Base-by-base conservation (phyloP, 2,113 vertebrate genomes). In the Jacana jacana region DNA sequence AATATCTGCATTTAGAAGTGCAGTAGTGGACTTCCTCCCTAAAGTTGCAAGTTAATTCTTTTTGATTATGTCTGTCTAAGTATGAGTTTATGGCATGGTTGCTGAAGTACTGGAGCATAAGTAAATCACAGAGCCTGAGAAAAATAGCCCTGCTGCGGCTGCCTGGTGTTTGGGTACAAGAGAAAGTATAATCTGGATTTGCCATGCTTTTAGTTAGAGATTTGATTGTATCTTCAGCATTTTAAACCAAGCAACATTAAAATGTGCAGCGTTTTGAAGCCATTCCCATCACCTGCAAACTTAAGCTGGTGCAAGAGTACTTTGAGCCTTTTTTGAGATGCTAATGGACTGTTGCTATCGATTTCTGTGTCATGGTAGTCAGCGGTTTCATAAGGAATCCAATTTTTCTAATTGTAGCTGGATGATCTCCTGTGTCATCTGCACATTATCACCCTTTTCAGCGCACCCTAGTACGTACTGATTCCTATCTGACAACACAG, bases 171-270 rank as follows among this genome's bases (percentile, higher is more conserved):
- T 95, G 87, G 51, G 78, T 90, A 86, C 88, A 60, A 83, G 51
- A 89, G 64, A 95, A 97, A 96, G 94, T 82, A 96, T 24, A 93
- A 84, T 87, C 86, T 80, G 85, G 61, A 57, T 93, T 97, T 95
- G 68, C 75, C 64, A 0, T 86, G n/a, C 28, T 91, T 97, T 88
- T 93, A 90, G 80, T 94, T 95, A 88, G 81, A 90, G 51, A 49
- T 89, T 91, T 92, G 76, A 69, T 95, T 92, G 71, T 94, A 27
- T 94, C 65, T 88, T 82, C 54, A 80, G 76, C 28, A 42, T 86
- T 88, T 77, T 93, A 96, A 95, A 58, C 79, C 84, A 93, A 94
- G 91, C 10, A 33, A 81, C 72, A 33, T 63, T 77, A 91, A 95
- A 89, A 88, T 63, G 40, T 60, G 91, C 58, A 55, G 27, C 13